Conservation (phyloP, 2,888 invertebrate species). For the Trachelus stipa region DNA sequence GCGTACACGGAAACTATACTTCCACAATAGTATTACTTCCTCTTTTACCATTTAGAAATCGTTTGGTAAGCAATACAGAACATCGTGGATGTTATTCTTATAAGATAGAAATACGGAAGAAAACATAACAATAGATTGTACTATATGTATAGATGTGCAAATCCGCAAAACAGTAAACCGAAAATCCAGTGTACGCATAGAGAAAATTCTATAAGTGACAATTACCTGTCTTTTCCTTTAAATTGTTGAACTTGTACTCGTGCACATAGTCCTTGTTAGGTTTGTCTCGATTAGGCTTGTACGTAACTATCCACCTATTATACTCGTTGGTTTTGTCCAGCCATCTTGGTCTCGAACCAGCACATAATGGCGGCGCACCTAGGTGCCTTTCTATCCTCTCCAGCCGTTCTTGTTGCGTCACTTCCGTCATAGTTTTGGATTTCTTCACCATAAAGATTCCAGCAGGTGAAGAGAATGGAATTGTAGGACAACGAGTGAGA, state of each 20-base stretch:
- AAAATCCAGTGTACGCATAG: not conserved
- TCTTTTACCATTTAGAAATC: not conserved
- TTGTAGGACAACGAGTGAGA: conserved; percentile 67
- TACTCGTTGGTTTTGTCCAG: conserved; percentile 46
- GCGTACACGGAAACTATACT: not conserved
- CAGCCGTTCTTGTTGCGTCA: conserved; percentile 68
- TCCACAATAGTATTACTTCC: not conserved
- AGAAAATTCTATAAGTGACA: conserved; percentile 19
- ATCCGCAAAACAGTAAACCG: not conserved
- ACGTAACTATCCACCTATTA: conserved; percentile 57
- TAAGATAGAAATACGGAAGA: not conserved
- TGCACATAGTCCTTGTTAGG: conserved; percentile 45
- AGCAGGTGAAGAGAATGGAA: conserved; percentile 70
- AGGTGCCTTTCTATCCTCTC: conserved; percentile 70
- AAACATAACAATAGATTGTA: not conserved
- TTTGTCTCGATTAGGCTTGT: conserved; percentile 57
- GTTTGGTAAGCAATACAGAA: not conserved
- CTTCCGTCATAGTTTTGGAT: conserved; percentile 66
- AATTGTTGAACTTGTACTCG: conserved; percentile 56
- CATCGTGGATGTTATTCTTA: not conserved
- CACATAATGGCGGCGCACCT: conserved; percentile 63
- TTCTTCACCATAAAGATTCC: conserved; percentile 68
- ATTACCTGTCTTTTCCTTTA: conserved; percentile 56
- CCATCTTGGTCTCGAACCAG: conserved; percentile 55
- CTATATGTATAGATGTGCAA: not conserved